These are phyloP conservation scores for Microplitis mediator DNA, from an alignment of 1,140 invertebrate species.

Conservation along the genomic window DNA sequence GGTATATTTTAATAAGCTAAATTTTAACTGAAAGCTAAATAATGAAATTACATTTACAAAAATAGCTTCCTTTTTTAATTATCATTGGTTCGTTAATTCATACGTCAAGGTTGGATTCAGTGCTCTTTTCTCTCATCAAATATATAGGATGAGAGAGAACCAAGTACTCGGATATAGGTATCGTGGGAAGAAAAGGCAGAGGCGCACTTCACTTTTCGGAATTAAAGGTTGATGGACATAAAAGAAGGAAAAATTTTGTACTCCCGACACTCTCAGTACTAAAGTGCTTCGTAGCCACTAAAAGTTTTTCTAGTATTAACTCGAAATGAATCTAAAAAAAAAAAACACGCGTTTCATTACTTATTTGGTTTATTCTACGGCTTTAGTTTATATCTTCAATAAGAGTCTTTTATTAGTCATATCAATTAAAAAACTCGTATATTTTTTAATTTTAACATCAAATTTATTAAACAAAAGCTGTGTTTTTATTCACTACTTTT, in stretches of 20 bases:
- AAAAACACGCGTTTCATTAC: neutral
- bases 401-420: no score
- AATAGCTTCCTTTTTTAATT: slow-evolving; percentile 46
- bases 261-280: slow-evolving; percentile 9
- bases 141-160: neutral
- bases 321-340: neutral
- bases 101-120: slow-evolving; percentile 26
- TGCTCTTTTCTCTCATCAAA: neutral
- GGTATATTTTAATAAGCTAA: slow-evolving; percentile 20
- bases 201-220: slow-evolving; percentile 33
- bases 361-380: no score
- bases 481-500: no score
- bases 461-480: no score
- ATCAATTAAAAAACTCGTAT: no score
- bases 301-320: neutral
- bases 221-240: slow-evolving; percentile 31
- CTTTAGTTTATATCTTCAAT: no score
- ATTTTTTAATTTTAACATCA: no score
- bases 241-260: neutral
- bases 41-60: slow-evolving; percentile 25
- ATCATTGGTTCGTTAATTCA: slow-evolving; percentile 47
- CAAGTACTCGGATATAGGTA: neutral
- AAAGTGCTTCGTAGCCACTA: neutral
- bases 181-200: slow-evolving; percentile 12
- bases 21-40: slow-evolving; percentile 30